These are phyloP conservation scores for Cryptomyrus ogoouensis DNA, from an alignment of 2,113 vertebrate species.

Conservation along the genomic window DNA sequence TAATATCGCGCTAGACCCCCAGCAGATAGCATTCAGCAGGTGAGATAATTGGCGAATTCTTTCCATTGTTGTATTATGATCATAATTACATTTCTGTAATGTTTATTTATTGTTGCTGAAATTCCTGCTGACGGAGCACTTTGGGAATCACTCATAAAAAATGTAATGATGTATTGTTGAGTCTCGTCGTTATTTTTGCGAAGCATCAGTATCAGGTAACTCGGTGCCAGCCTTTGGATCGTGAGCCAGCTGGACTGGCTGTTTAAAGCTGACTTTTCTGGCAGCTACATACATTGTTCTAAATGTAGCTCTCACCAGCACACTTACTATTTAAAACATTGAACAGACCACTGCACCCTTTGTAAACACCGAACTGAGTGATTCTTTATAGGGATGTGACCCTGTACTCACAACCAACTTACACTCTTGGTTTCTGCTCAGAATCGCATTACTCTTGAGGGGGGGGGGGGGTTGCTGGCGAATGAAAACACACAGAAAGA, in stretches of 20 bases:
- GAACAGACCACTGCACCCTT: neutral
- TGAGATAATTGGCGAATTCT: neutral
- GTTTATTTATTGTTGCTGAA: neutral
- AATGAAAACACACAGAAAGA: neutral
- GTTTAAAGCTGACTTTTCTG: neutral
- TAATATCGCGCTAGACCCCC: neutral
- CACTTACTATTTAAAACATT: neutral
- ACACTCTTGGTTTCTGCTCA: neutral
- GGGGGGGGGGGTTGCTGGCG: neutral
- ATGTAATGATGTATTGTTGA: neutral
- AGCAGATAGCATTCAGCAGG: neutral
- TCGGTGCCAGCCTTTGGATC: neutral
- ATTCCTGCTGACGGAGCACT: neutral
- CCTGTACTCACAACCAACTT: neutral
- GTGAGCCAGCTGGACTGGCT: neutral
- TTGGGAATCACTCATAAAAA: neutral
- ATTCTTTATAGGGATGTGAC: neutral
- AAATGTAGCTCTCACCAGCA: neutral
- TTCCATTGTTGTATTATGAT: neutral
- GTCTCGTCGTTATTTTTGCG: neutral
- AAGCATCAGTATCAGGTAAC: neutral
- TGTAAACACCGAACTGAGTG: neutral
- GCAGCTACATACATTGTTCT: neutral
- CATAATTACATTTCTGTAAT: neutral
- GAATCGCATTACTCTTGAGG: neutral